phyloP scores from a whole-genome alignment of 2,797 vertebrate species.

The Paratrypauchen microcephalus region DNA sequence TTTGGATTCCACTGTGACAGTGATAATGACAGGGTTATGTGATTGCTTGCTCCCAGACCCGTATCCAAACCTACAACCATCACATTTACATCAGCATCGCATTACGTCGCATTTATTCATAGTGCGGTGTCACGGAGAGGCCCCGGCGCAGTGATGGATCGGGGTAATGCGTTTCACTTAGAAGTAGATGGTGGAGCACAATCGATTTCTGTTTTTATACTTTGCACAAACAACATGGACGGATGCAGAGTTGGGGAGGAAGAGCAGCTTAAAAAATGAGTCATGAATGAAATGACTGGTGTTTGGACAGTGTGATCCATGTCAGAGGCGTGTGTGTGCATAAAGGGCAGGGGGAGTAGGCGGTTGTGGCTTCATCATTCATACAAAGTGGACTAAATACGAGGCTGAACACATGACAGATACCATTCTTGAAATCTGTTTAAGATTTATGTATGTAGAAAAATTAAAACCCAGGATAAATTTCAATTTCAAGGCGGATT shows the following conservation, averaged over 20 bases:
- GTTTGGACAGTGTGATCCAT: not conserved
- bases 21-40: constrained; percentile 53
- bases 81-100: constrained; percentile 71
- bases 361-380: constrained; percentile 35
- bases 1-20: constrained; percentile 26
- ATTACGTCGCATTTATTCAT: constrained; percentile 71
- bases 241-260: constrained; percentile 19
- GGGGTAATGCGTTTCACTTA: constrained; percentile 56
- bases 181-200: constrained; percentile 41
- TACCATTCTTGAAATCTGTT: not conserved
- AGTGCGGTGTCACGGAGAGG: constrained; percentile 37
- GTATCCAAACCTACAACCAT: constrained; percentile 55
- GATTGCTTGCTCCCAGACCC: constrained; percentile 43
- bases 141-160: constrained; percentile 62
- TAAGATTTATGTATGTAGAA: too few species aligned
- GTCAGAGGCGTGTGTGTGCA: constrained; percentile 26
- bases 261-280: not conserved
- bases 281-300: not conserved
- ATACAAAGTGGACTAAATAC: constrained; percentile 6
- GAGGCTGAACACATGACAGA: not conserved
- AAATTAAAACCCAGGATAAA: too few species aligned
- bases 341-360: constrained; percentile 30
- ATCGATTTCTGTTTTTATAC: constrained; percentile 49
- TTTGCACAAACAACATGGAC: constrained; percentile 25
- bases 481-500: too few species aligned